Evolutionary conservation across 2,888 invertebrate genomes (phyloP), one percentile per base, ranked within the genome.

Genomic region (Gerris lacustris): DNA sequence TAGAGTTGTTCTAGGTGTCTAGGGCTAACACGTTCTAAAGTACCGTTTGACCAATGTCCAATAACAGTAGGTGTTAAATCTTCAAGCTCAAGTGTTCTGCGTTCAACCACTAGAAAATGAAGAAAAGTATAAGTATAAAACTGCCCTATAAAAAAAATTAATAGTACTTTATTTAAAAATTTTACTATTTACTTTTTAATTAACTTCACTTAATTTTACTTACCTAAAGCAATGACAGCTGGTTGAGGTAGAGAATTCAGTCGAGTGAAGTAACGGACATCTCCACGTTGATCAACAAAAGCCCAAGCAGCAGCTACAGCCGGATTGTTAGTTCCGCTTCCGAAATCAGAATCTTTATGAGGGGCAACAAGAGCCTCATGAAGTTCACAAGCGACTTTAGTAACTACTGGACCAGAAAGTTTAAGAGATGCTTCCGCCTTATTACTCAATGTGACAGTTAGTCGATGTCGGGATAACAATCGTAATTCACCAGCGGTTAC

Each of bases 1-100:
- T 94, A 91, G 44, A 95, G 80, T 0, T 92, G 89, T 76, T 93
- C 92, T 67, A 94, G 83, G 5, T 93, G 88, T 74, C 91, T 86
- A 0, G 93, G 91, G 66, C 89, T 89, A 6, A 92, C 85, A 74
- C 88, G 86, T 31, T 90, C 89, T 62, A 92, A 81, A 0, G 89
- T 88, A 6, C 93, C 94, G 74, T 88, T 88, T 0, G 86, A 87
- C 81, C 86, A 81, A 78, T 87, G 81, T 78, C 86, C 82, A 6
- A 71, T 70, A 78, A 86, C 79, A 43, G 82, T 84, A 0, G 86
- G 84, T 0, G 87, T 87, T 68, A 91, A 79, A 76, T 91, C 90
- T 78, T 91, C 91, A 45, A 91, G 83, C 77, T 91, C 89, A 2
- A 76, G 71, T 7, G 87, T 86, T 75, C 86, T 87, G 7, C 88